phyloP scores from a whole-genome alignment of 2,888 invertebrate genomes.

The Agrenia bidenticulata region DNA sequence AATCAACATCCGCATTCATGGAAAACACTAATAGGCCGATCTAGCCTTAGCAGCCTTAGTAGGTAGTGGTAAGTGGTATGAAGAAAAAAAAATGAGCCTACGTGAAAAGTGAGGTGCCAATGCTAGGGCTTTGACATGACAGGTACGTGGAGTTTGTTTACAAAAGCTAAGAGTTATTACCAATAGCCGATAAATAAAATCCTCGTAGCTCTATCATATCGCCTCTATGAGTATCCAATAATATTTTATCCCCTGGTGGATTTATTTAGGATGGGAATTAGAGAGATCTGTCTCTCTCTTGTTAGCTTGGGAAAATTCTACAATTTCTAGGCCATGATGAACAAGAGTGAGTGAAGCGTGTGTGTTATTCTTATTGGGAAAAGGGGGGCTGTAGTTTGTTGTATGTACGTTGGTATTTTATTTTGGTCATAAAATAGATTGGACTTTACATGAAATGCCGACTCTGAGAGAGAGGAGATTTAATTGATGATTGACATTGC shows the following conservation, averaged over 20 bases:
- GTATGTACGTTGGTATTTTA: background rate
- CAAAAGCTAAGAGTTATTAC: background rate
- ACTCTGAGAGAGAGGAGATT: background rate
- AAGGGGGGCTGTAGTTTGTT: background rate
- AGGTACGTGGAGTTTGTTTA: background rate
- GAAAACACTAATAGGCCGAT: no score
- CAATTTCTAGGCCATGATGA: slow-evolving; percentile 1
- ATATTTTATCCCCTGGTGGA: no score
- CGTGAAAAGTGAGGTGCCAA: background rate
- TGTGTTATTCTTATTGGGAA: no score
- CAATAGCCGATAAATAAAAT: background rate
- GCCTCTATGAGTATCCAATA: no score
- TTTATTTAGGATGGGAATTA: slow-evolving; percentile 3
- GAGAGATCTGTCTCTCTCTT: slow-evolving; percentile 7
- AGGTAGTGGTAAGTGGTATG: no score
- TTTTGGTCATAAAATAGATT: slow-evolving; percentile 3
- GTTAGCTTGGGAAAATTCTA: no score
- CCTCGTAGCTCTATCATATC: no score
- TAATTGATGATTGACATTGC: slow-evolving; percentile 15
- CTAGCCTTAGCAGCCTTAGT: no score
- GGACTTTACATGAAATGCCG: background rate
- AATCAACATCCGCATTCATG: no score
- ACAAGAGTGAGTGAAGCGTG: background rate
- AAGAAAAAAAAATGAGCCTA: no score
- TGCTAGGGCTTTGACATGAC: background rate